These are phyloP conservation scores for Thaumatotibia leucotreta DNA, from an alignment of 1,140 invertebrate genomes.

Conservation along the genomic window DNA sequence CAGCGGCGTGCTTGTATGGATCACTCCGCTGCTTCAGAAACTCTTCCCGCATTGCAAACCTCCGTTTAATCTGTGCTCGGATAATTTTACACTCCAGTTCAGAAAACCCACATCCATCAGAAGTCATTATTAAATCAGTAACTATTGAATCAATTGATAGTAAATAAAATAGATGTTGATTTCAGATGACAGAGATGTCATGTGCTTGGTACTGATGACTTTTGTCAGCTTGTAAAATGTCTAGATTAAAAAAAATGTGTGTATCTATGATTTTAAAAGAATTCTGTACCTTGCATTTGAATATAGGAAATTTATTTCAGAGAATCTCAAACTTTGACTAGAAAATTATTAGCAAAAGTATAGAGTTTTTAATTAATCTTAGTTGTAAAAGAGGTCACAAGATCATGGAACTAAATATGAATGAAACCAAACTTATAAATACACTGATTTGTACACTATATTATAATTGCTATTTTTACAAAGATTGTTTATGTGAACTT, in stretches of 20 bases:
- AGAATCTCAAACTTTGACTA: background rate
- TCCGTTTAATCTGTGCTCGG: slow-evolving; percentile 76
- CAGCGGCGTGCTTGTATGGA: slow-evolving; percentile 71
- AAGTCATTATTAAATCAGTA: slow-evolving; percentile 27
- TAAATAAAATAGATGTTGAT: slow-evolving; percentile 14
- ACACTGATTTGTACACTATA: slow-evolving; percentile 5
- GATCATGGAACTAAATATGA: background rate
- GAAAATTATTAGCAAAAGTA: background rate
- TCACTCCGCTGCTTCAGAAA: slow-evolving; percentile 81
- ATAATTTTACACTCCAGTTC: slow-evolving; percentile 68
- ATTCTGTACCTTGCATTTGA: background rate
- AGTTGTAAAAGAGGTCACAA: no score
- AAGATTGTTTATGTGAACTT: slow-evolving; percentile 34
- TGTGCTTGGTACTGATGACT: background rate
- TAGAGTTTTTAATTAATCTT: no score
- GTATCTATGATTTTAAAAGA: background rate
- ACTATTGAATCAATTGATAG: slow-evolving; percentile 16
- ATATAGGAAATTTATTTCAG: background rate
- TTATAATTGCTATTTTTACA: slow-evolving; percentile 13
- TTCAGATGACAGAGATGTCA: slow-evolving; percentile 7
- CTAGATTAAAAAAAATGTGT: background rate
- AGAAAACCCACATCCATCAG: slow-evolving; percentile 46
- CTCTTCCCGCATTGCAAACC: slow-evolving; percentile 77
- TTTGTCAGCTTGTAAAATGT: no score
- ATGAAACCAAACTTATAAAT: slow-evolving; percentile 1